Conservation (phyloP, 2,113 vertebrate species). For the Typhlomys cinereus region DNA sequence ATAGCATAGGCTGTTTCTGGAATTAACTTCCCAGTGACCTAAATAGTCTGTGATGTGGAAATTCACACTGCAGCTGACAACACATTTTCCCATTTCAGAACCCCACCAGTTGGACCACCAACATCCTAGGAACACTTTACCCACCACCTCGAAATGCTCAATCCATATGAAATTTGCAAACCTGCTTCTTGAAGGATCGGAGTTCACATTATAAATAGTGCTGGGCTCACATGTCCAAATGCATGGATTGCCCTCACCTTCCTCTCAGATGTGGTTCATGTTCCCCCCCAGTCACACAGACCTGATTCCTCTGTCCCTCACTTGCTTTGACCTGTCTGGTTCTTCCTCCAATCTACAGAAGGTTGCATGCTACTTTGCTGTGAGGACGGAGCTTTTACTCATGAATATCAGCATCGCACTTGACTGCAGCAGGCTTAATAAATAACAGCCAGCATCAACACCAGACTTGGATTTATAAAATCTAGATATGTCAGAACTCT, state of each 20-base stretch:
- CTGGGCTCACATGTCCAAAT: neutral
- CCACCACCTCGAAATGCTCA: neutral
- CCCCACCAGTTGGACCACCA: neutral
- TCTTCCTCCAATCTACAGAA: neutral
- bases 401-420: neutral
- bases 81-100: neutral
- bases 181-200: neutral
- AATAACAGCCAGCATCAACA: neutral
- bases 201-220: neutral
- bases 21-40: conserved; percentile 17
- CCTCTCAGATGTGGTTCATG: neutral
- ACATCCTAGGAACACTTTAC: neutral
- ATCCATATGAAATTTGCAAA: neutral
- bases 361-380: neutral
- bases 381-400: neutral
- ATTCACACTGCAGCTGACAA: neutral
- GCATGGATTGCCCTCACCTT: neutral
- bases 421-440: neutral
- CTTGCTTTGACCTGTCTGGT: neutral
- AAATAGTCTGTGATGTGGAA: conserved; percentile 1
- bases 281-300: neutral
- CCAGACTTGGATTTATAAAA: neutral
- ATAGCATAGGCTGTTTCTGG: neutral
- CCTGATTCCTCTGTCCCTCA: neutral
- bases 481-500: neutral